Percentiles rank a stretch among this genome's conserved stretches.
phyloP scores from a whole-genome alignment of 2,113 vertebrate genomes.

The Litocranius walleri region DNA sequence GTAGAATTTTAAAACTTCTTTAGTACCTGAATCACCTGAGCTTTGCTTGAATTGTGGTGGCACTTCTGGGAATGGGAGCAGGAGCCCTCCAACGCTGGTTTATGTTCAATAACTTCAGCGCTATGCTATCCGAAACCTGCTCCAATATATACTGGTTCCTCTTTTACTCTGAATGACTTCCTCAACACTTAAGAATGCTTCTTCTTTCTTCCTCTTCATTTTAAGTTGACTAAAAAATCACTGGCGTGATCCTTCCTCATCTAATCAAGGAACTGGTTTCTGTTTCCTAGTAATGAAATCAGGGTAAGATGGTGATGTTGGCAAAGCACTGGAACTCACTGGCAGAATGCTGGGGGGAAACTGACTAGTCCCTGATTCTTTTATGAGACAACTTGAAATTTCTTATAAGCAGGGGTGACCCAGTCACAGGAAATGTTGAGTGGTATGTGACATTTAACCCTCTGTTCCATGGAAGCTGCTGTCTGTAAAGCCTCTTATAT shows the following conservation, averaged over 20 bases:
- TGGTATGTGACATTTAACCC: neutral
- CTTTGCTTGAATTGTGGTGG: neutral
- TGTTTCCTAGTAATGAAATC: neutral
- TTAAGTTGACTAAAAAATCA: neutral
- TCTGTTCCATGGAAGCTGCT: neutral
- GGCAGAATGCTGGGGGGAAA: neutral
- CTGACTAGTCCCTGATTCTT: neutral
- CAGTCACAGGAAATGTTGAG: neutral
- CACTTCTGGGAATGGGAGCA: neutral
- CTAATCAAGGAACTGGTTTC: neutral
- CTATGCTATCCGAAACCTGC: neutral
- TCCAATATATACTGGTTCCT: neutral
- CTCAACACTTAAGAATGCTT: neutral
- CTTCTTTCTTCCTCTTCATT: neutral
- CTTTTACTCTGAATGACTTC: neutral
- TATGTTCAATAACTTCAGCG: neutral
- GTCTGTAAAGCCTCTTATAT: neutral
- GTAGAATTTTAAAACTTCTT: neutral
- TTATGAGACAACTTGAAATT: neutral
- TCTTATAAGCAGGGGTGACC: neutral
- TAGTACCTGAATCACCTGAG: neutral
- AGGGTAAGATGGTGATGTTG: neutral
- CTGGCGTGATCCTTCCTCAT: neutral
- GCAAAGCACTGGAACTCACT: neutral
- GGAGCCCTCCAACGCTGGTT: neutral